Percentiles rank a stretch among this genome's conserved stretches.
phyloP scores from a whole-genome alignment of 2,888 invertebrate species.

The Lepeophtheirus nordmannii region DNA sequence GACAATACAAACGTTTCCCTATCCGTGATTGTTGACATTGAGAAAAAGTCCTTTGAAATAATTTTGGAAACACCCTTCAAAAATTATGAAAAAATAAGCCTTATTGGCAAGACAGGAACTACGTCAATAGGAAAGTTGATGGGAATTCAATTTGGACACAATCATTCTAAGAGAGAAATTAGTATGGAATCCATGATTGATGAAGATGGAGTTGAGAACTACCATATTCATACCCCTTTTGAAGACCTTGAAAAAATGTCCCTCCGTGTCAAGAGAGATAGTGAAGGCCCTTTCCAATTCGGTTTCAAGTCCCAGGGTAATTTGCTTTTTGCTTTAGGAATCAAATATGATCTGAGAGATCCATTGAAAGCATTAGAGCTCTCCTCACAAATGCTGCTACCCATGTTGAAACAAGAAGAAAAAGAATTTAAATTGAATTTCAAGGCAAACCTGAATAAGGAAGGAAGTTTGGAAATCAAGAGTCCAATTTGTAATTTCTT shows the following conservation, averaged over 20 bases:
- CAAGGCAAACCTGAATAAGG: neutral
- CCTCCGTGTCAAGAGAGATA: neutral
- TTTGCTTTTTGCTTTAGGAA: neutral
- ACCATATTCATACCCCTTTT: neutral
- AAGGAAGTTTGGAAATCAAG: neutral
- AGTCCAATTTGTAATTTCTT: neutral
- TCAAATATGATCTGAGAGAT: neutral
- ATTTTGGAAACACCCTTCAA: slow-evolving; percentile 28
- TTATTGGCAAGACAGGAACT: slow-evolving; percentile 9
- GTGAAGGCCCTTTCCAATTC: slow-evolving; percentile 4
- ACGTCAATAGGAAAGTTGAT: slow-evolving; percentile 6
- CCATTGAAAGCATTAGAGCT: neutral
- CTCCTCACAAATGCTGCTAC: neutral
- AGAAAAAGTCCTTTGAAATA: slow-evolving; percentile 26
- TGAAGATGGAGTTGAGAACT: slow-evolving; percentile 8
- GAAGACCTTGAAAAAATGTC: neutral
- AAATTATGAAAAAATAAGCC: slow-evolving; percentile 27
- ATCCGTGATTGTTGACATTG: slow-evolving; percentile 23
- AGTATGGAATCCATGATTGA: neutral
- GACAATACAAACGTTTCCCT: slow-evolving; percentile 24
- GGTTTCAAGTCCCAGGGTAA: slow-evolving; percentile 3
- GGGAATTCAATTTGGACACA: slow-evolving; percentile 9
- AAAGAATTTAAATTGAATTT: neutral
- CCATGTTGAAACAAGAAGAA: neutral
- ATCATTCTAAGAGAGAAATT: slow-evolving; percentile 6